Percentiles rank a stretch among this genome's conserved stretches.
Evolutionary conservation across 2,888 invertebrate species (phyloP).

Genomic region (Lepidocyrtoides sp.): DNA sequence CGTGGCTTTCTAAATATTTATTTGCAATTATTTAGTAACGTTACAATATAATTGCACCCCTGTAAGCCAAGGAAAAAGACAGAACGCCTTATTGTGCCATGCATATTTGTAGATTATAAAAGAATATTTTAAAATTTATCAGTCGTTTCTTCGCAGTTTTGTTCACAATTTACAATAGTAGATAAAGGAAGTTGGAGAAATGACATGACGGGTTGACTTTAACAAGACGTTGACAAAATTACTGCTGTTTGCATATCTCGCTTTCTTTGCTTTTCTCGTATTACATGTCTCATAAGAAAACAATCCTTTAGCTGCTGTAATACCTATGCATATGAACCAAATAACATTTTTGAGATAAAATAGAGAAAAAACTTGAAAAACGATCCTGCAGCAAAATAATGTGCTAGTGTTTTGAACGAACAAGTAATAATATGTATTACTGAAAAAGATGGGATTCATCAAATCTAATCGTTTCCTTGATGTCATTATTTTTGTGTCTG

Average conservation of each 20-base stretch:
- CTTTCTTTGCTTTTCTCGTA: neutral
- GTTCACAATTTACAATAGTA: neutral
- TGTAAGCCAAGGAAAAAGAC: too few species aligned
- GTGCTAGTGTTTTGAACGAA: neutral
- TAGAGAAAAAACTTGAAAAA: neutral
- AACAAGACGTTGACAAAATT: constrained; percentile 76
- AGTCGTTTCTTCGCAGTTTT: neutral
- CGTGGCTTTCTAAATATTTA: neutral
- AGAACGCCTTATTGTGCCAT: too few species aligned
- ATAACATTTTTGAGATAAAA: neutral
- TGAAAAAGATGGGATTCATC: constrained; percentile 56
- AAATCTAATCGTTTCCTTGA: constrained; percentile 71
- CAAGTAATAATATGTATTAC: neutral
- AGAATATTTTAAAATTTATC: constrained; percentile 25
- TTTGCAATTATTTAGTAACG: too few species aligned
- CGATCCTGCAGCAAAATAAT: neutral
- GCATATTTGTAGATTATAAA: too few species aligned
- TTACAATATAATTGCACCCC: too few species aligned
- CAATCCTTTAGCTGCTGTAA: neutral
- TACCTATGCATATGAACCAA: neutral
- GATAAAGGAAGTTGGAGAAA: constrained; percentile 43
- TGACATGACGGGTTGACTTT: constrained; percentile 54
- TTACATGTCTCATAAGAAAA: neutral
- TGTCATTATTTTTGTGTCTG: constrained; percentile 53
- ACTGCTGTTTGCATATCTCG: neutral